Conservation (phyloP, 2,797 vertebrate genomes). For the Astyanax mexicanus region DNA sequence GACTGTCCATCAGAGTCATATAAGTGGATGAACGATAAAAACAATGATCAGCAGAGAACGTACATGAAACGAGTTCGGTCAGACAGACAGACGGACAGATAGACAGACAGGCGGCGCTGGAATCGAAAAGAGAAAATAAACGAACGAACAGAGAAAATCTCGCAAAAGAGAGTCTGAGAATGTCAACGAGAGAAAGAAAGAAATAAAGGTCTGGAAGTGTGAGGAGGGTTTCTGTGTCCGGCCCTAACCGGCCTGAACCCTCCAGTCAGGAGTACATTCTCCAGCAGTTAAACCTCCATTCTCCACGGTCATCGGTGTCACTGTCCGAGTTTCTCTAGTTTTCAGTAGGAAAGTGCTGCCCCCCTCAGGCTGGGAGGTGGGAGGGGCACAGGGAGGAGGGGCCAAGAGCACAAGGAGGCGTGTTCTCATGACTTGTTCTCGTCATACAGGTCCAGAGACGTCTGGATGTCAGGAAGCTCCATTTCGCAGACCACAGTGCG, state of each 20-base stretch:
- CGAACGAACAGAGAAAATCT: constrained; percentile 35
- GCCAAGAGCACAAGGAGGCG: constrained; percentile 42
- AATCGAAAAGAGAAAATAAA: constrained; percentile 19
- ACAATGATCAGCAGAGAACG: constrained; percentile 25
- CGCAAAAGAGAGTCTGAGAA: constrained; percentile 30
- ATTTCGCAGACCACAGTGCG: constrained; percentile 89
- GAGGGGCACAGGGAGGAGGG: constrained; percentile 26
- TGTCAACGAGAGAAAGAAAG: constrained; percentile 14
- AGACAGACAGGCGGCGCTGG: constrained; percentile 6
- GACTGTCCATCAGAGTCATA: constrained; percentile 27
- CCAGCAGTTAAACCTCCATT: constrained; percentile 52
- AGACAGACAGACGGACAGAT: constrained; percentile 19
- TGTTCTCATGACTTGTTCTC: constrained; percentile 95
- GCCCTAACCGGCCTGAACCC: constrained; percentile 41
- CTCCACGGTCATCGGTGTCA: constrained; percentile 37
- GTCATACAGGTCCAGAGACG: constrained; percentile 90
- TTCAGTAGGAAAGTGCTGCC: constrained; percentile 9
- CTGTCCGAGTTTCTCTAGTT: constrained; percentile 40
- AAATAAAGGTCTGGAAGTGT: constrained; percentile 36
- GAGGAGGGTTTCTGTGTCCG: constrained; percentile 43
- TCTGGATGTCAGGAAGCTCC: constrained; percentile 91
- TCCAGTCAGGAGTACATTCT: constrained; percentile 47
- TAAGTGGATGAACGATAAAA: constrained; percentile 37
- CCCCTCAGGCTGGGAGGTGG: constrained; percentile 28
- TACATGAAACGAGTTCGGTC: constrained; percentile 27